phyloP scores from a whole-genome alignment of 2,113 vertebrate species.

The Psittacus erithacus region DNA sequence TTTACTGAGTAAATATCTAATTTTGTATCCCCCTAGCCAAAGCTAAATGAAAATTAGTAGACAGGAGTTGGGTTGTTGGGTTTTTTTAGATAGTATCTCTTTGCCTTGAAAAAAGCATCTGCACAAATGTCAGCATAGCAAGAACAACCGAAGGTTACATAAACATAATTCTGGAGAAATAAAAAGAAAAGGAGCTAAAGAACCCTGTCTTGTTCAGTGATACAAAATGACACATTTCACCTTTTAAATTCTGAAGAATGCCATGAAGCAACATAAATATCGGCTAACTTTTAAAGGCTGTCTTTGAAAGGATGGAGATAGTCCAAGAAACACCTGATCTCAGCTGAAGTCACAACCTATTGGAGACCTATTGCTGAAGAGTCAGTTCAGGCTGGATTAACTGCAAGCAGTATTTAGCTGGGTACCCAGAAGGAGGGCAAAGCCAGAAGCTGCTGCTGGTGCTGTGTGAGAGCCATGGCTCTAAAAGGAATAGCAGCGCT shows the following conservation, averaged over 20 bases:
- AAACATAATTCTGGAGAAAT: neutral
- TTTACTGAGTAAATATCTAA: neutral
- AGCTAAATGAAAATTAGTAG: neutral
- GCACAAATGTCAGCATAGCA: neutral
- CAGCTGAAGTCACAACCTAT: neutral
- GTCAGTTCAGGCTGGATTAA: neutral
- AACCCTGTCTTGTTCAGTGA: neutral
- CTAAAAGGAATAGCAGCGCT: neutral
- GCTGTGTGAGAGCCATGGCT: neutral
- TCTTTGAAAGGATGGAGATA: neutral
- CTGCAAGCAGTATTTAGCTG: neutral
- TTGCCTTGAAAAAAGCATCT: neutral
- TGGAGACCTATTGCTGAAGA: neutral
- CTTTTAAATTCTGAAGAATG: neutral
- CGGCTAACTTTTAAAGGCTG: neutral
- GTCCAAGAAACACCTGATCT: neutral
- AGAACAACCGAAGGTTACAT: neutral
- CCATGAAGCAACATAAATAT: neutral
- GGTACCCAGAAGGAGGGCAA: neutral
- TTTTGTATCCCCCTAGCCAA: neutral
- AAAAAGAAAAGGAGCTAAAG: neutral
- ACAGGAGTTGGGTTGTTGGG: neutral
- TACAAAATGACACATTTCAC: neutral
- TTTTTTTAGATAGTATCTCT: neutral
- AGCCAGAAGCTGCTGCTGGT: neutral